Conservation (phyloP, 2,113 vertebrate genomes). For the Zosterops japonicus region DNA sequence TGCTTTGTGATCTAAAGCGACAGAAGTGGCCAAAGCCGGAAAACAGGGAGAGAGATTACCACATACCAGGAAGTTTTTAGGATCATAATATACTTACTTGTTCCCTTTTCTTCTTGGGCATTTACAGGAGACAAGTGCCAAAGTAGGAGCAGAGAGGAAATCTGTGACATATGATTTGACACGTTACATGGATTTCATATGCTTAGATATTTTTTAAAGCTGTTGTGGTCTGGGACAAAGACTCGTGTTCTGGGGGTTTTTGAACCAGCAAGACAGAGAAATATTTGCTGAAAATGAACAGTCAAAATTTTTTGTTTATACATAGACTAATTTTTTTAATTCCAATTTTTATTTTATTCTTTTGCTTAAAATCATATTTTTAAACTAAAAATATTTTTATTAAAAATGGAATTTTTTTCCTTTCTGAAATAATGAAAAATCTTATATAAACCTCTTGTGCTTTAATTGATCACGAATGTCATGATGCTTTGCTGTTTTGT, state of each 20-base stretch:
- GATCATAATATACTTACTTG: slow-evolving; percentile 11
- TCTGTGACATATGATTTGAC: background rate
- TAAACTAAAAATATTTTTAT: background rate
- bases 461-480: background rate
- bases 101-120: background rate
- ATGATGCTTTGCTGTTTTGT: background rate
- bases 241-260: background rate
- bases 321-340: background rate
- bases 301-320: background rate
- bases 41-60: slow-evolving; percentile 10
- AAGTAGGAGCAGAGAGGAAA: background rate
- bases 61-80: slow-evolving; percentile 16
- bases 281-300: background rate
- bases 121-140: background rate
- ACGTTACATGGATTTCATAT: background rate
- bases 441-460: background rate
- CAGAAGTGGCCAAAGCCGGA: background rate
- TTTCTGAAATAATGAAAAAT: background rate
- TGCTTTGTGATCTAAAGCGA: background rate
- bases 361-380: background rate
- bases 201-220: background rate
- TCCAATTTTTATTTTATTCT: background rate
- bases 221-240: background rate
- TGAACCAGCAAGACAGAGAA: background rate
- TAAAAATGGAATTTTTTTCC: background rate